A percentile compares a stretch with the other conserved stretches of the same genome.
These are phyloP conservation scores for Lates japonicus DNA, from an alignment of 2,797 vertebrate genomes.

Conservation along the genomic window DNA sequence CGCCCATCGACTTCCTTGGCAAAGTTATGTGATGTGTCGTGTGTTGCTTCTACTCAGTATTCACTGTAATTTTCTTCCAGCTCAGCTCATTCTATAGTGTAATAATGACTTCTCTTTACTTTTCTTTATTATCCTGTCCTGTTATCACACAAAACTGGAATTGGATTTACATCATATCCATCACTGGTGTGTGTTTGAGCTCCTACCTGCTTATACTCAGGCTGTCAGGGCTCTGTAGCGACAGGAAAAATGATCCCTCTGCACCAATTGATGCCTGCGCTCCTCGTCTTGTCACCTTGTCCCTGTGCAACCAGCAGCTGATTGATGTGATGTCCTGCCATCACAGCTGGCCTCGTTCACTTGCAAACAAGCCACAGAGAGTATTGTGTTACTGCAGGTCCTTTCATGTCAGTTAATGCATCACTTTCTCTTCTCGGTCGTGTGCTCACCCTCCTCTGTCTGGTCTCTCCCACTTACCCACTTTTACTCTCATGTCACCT, in stretches of 20 bases:
- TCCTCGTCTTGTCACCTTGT: slow-evolving; percentile 19
- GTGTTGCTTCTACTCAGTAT: neutral
- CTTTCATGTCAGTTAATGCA: slow-evolving; percentile 37
- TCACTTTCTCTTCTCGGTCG: slow-evolving; percentile 31
- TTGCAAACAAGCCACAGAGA: slow-evolving; percentile 37
- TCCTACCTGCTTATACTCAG: neutral
- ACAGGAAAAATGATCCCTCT: slow-evolving; percentile 17
- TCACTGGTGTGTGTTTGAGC: neutral
- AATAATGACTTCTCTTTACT: neutral
- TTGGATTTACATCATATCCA: neutral
- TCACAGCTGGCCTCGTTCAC: slow-evolving; percentile 32
- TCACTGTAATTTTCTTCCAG: neutral
- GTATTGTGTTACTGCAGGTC: slow-evolving; percentile 47
- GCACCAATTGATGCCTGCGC: neutral
- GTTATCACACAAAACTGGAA: neutral
- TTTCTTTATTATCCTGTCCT: neutral
- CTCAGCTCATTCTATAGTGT: neutral
- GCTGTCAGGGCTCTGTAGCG: slow-evolving; percentile 2
- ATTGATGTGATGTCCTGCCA: slow-evolving; percentile 53
- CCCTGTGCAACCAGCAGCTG: slow-evolving; percentile 28
- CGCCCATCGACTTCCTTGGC: neutral
- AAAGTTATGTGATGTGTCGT: neutral
- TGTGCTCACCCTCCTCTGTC: slow-evolving; percentile 2
- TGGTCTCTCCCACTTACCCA: neutral
- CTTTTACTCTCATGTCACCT: slow-evolving; percentile 1